Conservation (phyloP, 2,888 invertebrate species). For the Heliconius hortense region DNA sequence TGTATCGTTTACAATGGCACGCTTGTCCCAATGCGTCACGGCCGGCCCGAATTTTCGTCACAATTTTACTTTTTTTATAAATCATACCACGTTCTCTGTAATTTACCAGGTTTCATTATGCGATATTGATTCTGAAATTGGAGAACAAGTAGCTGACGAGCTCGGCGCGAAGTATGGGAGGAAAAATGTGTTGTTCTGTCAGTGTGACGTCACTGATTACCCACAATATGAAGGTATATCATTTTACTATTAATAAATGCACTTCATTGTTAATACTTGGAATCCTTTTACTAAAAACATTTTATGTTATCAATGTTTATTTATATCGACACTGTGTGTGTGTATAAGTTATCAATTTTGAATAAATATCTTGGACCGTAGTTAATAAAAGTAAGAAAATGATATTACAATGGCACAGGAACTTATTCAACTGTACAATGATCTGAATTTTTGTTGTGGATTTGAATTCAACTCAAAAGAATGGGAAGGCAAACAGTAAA, state of each 20-base stretch:
- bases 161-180: slow-evolving; percentile 85
- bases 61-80: background rate
- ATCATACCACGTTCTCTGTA: background rate
- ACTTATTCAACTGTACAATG: no score
- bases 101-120: slow-evolving; percentile 85
- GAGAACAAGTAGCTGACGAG: slow-evolving; percentile 85
- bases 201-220: slow-evolving; percentile 90
- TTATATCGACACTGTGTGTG: background rate
- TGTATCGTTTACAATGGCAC: no score
- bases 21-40: no score
- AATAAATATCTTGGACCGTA: no score
- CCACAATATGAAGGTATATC: slow-evolving; percentile 87
- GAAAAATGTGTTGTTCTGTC: slow-evolving; percentile 86
- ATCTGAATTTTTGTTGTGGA: no score
- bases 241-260: background rate
- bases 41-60: no score
- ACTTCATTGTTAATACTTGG: slow-evolving; percentile 12
- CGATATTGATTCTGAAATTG: slow-evolving; percentile 87
- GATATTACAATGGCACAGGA: no score
- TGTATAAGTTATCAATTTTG: background rate
- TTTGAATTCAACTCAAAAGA: no score
- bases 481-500: no score
- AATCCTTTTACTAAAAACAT: background rate
- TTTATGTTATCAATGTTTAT: slow-evolving; percentile 18
- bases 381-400: no score